Base-by-base conservation (phyloP, 2,113 vertebrate genomes). In the Phasianus colchicus region DNA sequence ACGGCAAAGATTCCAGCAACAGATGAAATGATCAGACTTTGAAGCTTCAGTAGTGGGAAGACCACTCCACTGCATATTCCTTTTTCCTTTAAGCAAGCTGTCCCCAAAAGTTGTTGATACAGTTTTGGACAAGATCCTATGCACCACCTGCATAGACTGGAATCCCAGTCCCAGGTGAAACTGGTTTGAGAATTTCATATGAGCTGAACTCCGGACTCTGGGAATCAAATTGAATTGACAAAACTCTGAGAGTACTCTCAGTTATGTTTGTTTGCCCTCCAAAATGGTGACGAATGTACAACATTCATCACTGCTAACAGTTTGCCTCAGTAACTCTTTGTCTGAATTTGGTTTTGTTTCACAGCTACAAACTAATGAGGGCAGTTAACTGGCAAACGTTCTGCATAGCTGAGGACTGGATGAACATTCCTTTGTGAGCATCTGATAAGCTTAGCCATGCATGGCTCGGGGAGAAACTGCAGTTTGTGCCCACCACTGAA, bases 341-440 rank as follows among this genome's bases (percentile, higher is more conserved):
- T 67, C 70, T 82, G 61, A 52, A 76, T 90, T 96, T 42, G 72
- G 42, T 73, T 90, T 79, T 88, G 64, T 85, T 97, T 96, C 93
- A 90, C 27, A 87, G 82, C 81, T 91, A 95, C 84, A 95, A 88
- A 93, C 89, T 96, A 97, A 92, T 76, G 91, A 96, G 93, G 45
- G 64, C 89, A 58, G 65, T 80, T 96, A 92, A 83, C 36, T 95
- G 80, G 92, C 75, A 96, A 96, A 70, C 13, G 75, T 55, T 93
- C 72, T 80, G 64, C 9, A 40, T 69, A 85, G 82, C 83, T 77
- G 77, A 87, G 95, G 86, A 78, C 20, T 0, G 32, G 86, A 93
- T 82, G 83, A 95, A 94, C 57, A 78, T 27, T 45, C 72, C 70
- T 67, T 36, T 95, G 74, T 81, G 86, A 88, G 45, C 77, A 52